A percentile compares a stretch with the other conserved stretches of the same genome.
Conservation (phyloP, 2,113 vertebrate genomes). For the Brienomyrus brachyistius region DNA sequence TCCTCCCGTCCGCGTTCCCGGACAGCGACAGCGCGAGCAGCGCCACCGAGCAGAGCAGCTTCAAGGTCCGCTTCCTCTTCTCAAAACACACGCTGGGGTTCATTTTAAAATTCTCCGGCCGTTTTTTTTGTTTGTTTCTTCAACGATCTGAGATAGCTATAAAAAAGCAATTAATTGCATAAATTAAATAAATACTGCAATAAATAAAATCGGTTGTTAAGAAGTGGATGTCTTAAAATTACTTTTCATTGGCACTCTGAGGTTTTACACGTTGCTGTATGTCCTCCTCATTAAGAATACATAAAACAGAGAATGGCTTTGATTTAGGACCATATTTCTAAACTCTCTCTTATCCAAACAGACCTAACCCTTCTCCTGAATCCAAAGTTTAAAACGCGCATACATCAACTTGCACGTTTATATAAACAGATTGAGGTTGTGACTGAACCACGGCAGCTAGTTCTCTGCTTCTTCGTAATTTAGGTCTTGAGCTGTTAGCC, state of each 20-base stretch:
- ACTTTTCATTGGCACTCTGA: neutral
- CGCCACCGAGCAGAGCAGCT: slow-evolving; percentile 54
- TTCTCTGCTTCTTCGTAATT: neutral
- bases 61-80: slow-evolving; percentile 39
- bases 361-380: neutral
- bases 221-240: neutral
- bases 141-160: neutral
- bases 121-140: neutral
- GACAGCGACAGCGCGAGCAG: slow-evolving; percentile 68
- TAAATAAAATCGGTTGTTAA: neutral
- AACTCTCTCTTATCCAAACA: slow-evolving; percentile 34
- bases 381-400: neutral
- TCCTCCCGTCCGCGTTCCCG: slow-evolving; percentile 66
- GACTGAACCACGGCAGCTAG: neutral
- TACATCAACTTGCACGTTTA: neutral
- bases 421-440: neutral
- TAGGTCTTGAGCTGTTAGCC: neutral
- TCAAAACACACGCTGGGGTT: neutral
- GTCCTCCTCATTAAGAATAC: slow-evolving; percentile 37
- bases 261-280: slow-evolving; percentile 16
- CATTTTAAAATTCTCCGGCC: slow-evolving; percentile 4
- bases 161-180: neutral
- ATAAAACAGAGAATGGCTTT: slow-evolving; percentile 26
- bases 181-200: slow-evolving; percentile 16
- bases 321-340: slow-evolving; percentile 31